Evolutionary conservation across 30 jellyfish, hydroid and myxozoan species (phyloP), one percentile per base, ranked within the genome.

Genomic region (Turritopsis dohrnii): DNA sequence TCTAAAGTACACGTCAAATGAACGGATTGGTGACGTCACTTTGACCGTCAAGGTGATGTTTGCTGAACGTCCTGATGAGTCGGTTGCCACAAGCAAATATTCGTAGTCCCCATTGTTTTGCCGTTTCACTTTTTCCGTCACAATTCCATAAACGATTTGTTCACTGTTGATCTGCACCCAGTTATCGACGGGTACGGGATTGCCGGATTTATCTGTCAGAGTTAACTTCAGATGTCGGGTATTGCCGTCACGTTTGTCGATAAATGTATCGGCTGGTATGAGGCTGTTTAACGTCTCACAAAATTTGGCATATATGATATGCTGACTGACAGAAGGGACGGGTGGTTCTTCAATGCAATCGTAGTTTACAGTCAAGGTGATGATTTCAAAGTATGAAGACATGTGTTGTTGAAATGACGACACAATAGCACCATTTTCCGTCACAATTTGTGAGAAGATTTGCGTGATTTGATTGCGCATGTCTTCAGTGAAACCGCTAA

Each of bases 291-390:
- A 82, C 27, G 53, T 3, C 19, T 65, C 71, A 87, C 99, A 94
- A 27, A 86, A 65, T 29, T 82, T 74, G 17, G 96, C 96, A 75
- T 88, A 86, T 23, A 76, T 85, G 28, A 83, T 87, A 25, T 25
- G 76, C 26, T 28, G 25, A 1, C 24, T 54, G 1, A 72, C 74
- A 9, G 52, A 71, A 1, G 96, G 86, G 16, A 28, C 41, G 16
- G 99, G 99, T 22, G 96, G 94, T 54, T 65, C 88, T 75, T 94
- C 99, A 26, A 94, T 94, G 83, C 99, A 94, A 66, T 90, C 95
- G 85, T 94, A 89, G 52, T 93, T 84, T 13, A 54, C 76, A 13
- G 72, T 25, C 0, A 82, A 24, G 16, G 27, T 24, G n/a, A 25
- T 25, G 1, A 82, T 82, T 66, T 66, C 74, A 71, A 82, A 82